Percentiles rank a stretch among this genome's conserved stretches.
These are phyloP conservation scores for Lithobates sylvaticus DNA, from an alignment of 2,797 vertebrate genomes.

Conservation along the genomic window DNA sequence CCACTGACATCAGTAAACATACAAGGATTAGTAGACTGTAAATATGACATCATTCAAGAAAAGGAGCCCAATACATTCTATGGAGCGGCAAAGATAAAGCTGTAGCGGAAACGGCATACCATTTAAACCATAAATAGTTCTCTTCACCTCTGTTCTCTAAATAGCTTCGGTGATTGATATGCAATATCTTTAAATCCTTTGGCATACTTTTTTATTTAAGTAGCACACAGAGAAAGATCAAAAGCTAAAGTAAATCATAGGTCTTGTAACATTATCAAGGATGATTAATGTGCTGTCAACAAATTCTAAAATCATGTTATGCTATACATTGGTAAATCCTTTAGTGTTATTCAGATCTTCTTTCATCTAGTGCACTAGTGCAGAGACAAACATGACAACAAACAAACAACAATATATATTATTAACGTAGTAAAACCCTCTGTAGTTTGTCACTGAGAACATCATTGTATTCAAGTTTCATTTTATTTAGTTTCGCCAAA, in stretches of 20 bases:
- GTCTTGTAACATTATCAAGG: conserved; percentile 37
- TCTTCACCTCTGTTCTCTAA: conserved; percentile 14
- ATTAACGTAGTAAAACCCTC: neutral
- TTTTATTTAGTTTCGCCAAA: too few relatives aligned
- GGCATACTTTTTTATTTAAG: conserved; percentile 38
- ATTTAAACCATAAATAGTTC: conserved; percentile 1
- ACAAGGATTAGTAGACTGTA: neutral
- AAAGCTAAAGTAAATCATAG: conserved; percentile 42
- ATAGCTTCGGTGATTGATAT: conserved; percentile 39
- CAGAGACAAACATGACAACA: conserved; percentile 4
- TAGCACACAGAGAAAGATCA: conserved; percentile 47
- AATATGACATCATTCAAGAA: neutral
- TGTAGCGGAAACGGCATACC: neutral
- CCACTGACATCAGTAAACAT: neutral
- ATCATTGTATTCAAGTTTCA: too few relatives aligned
- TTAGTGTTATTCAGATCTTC: conserved; percentile 3
- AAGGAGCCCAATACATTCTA: conserved; percentile 1
- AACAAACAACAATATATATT: conserved; percentile 9
- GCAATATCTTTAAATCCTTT: conserved; percentile 44
- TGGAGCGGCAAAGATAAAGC: neutral
- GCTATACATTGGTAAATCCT: conserved; percentile 36
- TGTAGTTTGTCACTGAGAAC: neutral
- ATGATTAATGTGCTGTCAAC: conserved; percentile 59
- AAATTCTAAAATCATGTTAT: conserved; percentile 24
- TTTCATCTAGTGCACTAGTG: conserved; percentile 40